These are phyloP conservation scores for Nyctereutes procyonoides DNA, from an alignment of 2,113 vertebrate species.

Conservation along the genomic window DNA sequence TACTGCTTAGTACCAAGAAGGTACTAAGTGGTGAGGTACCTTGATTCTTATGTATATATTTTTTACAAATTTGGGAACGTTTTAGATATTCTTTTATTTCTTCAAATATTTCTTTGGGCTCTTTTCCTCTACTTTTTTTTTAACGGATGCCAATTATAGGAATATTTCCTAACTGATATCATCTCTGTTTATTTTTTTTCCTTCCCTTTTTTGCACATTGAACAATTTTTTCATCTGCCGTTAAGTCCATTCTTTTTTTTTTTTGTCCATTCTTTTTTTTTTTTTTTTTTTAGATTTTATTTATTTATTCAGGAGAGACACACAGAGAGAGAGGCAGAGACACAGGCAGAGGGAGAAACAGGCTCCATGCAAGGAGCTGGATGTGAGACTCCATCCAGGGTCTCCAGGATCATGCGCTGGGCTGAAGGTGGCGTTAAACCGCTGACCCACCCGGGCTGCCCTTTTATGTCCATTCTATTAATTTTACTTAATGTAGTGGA, in stretches of 20 bases:
- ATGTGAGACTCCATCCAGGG: no score
- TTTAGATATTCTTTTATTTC: background rate
- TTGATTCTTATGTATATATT: background rate
- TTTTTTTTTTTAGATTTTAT: no score
- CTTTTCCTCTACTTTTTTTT: background rate
- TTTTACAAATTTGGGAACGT: background rate
- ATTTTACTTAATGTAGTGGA: background rate
- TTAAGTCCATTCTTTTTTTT: background rate
- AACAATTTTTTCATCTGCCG: background rate
- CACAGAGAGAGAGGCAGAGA: no score
- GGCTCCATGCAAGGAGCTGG: no score
- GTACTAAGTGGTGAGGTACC: background rate
- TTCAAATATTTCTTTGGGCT: background rate
- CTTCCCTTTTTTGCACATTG: background rate
- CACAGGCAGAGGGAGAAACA: no score
- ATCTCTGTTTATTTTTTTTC: background rate
- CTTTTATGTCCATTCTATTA: background rate
- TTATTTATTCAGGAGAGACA: no score
- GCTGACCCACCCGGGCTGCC: no score
- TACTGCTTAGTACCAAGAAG: background rate
- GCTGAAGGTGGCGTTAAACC: no score
- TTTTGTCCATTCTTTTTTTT: background rate
- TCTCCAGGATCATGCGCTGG: no score
- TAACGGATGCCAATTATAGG: background rate
- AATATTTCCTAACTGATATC: background rate